phyloP scores from a whole-genome alignment of 1,140 invertebrate species.

The Aphidius gifuensis region DNA sequence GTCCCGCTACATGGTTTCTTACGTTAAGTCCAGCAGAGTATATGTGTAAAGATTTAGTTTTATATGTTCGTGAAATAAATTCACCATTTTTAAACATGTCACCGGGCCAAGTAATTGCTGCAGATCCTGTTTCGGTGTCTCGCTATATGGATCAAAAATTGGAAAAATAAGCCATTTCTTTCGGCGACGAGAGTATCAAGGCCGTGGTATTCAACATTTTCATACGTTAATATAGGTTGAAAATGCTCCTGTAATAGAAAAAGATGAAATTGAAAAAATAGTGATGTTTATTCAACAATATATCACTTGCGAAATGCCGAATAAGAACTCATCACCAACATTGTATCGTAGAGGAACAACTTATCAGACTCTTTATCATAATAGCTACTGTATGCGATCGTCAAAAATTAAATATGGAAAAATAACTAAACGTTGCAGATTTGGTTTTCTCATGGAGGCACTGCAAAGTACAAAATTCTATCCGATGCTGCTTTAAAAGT shows the following conservation, averaged over 20 bases:
- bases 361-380: constrained; percentile 18
- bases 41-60: no score
- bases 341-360: constrained; percentile 12
- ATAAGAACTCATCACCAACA: constrained; percentile 10
- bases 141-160: constrained; percentile 36
- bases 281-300: constrained; percentile 14
- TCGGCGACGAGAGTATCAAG: no score
- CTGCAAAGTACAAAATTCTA: no score
- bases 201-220: constrained; percentile 3
- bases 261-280: constrained; percentile 14
- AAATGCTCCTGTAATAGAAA: constrained; percentile 10
- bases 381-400: not conserved
- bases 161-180: no score
- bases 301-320: constrained; percentile 14
- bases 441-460: constrained; percentile 28
- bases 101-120: constrained; percentile 25
- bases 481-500: no score
- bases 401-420: not conserved
- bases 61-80: constrained; percentile 36
- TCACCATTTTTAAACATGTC: constrained; percentile 21
- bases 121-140: constrained; percentile 32
- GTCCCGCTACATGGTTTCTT: no score
- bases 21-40: no score
- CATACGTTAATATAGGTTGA: constrained; percentile 8
- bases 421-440: constrained; percentile 29